Evolutionary conservation across 1,140 invertebrate species (phyloP).

Genomic region (Drosophila eugracilis): DNA sequence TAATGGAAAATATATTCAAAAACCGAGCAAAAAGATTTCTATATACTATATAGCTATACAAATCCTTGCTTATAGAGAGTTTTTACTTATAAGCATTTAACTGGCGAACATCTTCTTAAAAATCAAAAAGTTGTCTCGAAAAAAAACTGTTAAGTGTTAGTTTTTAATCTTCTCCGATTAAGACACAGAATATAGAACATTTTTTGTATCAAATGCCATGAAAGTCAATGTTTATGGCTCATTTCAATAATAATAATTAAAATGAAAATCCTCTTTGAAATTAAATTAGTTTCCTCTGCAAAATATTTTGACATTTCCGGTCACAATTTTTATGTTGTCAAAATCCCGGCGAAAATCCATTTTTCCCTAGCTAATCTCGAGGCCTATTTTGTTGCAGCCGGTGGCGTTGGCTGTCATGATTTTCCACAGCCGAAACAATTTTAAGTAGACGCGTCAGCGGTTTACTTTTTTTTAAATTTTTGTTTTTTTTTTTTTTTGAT

Average conservation of each 20-base stretch:
- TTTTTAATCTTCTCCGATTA: no score
- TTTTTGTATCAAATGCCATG: no score
- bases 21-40: no score
- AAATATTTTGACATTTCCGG: slow-evolving; percentile 69
- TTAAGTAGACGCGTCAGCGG: slow-evolving; percentile 81
- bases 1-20: no score
- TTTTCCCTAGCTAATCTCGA: slow-evolving; percentile 60
- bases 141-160: no score
- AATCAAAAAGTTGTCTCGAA: no score
- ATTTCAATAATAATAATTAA: neutral
- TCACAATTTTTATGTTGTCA: slow-evolving; percentile 44
- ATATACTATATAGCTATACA: no score
- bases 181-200: no score
- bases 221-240: neutral
- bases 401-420: slow-evolving; percentile 60
- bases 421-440: slow-evolving; percentile 52
- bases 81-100: no score
- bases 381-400: slow-evolving; percentile 60
- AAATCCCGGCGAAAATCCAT: slow-evolving; percentile 31
- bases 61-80: no score
- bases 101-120: no score
- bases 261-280: slow-evolving; percentile 4
- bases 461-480: slow-evolving; percentile 29
- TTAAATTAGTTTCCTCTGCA: slow-evolving; percentile 15
- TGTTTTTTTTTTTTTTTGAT: slow-evolving; percentile 14